Evolutionary conservation across 2,888 invertebrate genomes (phyloP).

Genomic region (Stenoptilia bipunctidactyla): DNA sequence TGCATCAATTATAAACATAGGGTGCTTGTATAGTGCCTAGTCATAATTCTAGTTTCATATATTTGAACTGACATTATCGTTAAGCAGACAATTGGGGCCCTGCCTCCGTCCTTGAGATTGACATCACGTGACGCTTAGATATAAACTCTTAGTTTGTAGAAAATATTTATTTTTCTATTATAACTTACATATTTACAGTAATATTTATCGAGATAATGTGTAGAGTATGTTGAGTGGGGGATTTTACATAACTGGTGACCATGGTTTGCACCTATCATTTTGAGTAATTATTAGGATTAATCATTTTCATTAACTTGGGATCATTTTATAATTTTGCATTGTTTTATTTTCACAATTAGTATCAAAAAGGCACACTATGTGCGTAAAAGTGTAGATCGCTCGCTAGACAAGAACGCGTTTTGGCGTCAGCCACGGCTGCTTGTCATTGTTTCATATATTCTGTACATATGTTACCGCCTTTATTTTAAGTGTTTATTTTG

Average conservation of each 20-base stretch:
- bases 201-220: conserved; percentile 70
- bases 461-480: conserved; percentile 69
- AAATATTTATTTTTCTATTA: conserved; percentile 70
- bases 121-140: conserved; percentile 67
- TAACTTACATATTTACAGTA: conserved; percentile 48
- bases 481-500: conserved; percentile 68
- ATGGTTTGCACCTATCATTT: conserved; percentile 27
- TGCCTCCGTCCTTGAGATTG: conserved; percentile 63
- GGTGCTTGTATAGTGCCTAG: no score
- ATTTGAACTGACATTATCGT: no score
- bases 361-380: not conserved
- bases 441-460: conserved; percentile 65
- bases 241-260: conserved; percentile 32
- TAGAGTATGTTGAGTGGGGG: conserved; percentile 66
- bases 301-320: conserved; percentile 42
- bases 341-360: conserved; percentile 19
- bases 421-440: conserved; percentile 32
- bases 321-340: conserved; percentile 33
- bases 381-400: not conserved
- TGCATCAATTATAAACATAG: no score
- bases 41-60: not conserved
- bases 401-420: conserved; percentile 4
- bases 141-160: conserved; percentile 68
- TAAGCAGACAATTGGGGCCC: conserved; percentile 33
- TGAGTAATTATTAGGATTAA: conserved; percentile 36